Conservation (phyloP, 2,888 invertebrate genomes). For the Cyaniris semiargus region DNA sequence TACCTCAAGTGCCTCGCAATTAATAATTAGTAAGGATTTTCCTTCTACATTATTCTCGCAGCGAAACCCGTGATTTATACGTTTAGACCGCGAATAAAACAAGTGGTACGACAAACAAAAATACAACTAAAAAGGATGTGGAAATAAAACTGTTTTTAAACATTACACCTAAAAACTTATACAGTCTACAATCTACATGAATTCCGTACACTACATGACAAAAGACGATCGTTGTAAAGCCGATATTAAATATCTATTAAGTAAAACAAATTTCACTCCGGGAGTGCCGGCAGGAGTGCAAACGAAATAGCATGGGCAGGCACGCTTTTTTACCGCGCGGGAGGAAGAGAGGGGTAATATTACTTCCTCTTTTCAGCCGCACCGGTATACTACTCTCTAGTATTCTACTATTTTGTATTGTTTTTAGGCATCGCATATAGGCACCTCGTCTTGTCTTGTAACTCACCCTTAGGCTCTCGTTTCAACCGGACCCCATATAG, state of each 20-base stretch:
- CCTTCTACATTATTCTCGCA: background rate
- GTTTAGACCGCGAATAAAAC: background rate
- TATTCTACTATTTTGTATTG: background rate
- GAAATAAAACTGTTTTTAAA: background rate
- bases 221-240: no score
- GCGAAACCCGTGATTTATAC: constrained; percentile 2
- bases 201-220: background rate
- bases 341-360: background rate
- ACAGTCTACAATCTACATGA: no score
- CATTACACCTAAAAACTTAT: background rate
- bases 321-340: no score
- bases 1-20: constrained; percentile 7
- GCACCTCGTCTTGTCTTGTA: no score
- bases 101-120: background rate
- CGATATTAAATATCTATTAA: no score
- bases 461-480: background rate
- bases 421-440: background rate
- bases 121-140: background rate
- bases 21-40: constrained; percentile 3
- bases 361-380: background rate
- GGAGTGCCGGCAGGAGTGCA: no score
- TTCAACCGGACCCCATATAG: background rate
- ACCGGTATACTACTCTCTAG: background rate
- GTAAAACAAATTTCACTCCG: no score
- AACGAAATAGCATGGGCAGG: no score